These are phyloP conservation scores for Lepisosteus osseus DNA, from an alignment of 2,113 vertebrate species.

Conservation along the genomic window DNA sequence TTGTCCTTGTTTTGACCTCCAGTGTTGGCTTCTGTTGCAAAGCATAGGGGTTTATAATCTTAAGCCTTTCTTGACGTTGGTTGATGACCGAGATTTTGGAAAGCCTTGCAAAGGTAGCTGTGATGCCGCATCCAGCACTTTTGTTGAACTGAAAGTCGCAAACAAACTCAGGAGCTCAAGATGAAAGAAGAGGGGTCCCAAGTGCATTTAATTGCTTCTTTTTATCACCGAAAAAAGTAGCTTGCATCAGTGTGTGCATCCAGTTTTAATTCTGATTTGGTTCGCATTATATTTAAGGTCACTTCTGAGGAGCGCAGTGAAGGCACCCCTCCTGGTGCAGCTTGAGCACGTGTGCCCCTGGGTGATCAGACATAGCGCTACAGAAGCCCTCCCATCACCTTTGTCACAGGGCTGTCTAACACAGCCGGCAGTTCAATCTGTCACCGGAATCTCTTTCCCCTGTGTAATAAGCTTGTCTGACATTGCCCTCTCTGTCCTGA, in stretches of 20 bases:
- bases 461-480: too few relatives aligned
- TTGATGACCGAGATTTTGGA: too few relatives aligned
- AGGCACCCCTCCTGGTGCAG: neutral
- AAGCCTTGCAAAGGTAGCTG: neutral
- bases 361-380: neutral
- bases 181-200: neutral
- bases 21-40: too few relatives aligned
- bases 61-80: too few relatives aligned
- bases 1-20: too few relatives aligned
- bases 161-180: neutral
- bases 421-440: neutral
- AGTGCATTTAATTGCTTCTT: neutral
- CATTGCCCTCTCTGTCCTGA: too few relatives aligned
- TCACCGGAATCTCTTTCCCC: neutral
- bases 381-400: neutral
- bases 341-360: neutral
- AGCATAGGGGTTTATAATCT: too few relatives aligned
- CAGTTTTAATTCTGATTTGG: neutral
- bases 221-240: neutral
- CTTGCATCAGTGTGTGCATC: too few relatives aligned
- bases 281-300: neutral
- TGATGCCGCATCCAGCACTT: neutral
- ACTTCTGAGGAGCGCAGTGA: neutral
- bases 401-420: neutral
- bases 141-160: neutral